phyloP scores from a whole-genome alignment of 1,140 invertebrate species.

The Brachionus calyciflorus region DNA sequence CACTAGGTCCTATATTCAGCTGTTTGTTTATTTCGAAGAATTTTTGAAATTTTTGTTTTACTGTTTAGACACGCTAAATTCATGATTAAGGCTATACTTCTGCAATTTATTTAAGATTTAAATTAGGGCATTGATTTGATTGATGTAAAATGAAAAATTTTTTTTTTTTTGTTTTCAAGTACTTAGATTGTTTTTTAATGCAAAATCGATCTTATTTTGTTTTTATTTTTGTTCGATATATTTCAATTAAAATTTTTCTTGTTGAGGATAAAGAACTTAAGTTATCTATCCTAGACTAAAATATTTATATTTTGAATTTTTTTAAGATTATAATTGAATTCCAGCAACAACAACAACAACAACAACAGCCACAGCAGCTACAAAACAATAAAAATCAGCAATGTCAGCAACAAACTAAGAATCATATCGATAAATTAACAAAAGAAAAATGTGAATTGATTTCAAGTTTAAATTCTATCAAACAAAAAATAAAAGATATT shows the following conservation, averaged over 20 bases:
- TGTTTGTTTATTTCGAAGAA: neutral
- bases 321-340: constrained; percentile 2
- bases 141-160: too few relatives aligned
- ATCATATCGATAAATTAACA: constrained; percentile 17
- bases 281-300: too few relatives aligned
- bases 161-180: too few relatives aligned
- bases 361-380: too few relatives aligned
- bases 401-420: constrained; percentile 12
- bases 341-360: constrained; percentile 23
- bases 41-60: neutral
- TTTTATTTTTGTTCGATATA: neutral
- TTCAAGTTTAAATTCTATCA: constrained; percentile 12
- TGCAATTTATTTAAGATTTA: too few relatives aligned
- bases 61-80: constrained; percentile 20
- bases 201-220: neutral
- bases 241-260: constrained; percentile 8
- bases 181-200: too few relatives aligned
- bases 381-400: neutral
- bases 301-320: neutral
- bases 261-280: too few relatives aligned
- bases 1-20: constrained; percentile 9
- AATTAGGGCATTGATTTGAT: too few relatives aligned
- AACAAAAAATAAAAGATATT: constrained; percentile 44
- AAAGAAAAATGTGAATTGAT: constrained; percentile 47
- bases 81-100: too few relatives aligned